These are phyloP conservation scores for Drosophila watanabei DNA, from an alignment of 1,140 invertebrate species.

Conservation along the genomic window DNA sequence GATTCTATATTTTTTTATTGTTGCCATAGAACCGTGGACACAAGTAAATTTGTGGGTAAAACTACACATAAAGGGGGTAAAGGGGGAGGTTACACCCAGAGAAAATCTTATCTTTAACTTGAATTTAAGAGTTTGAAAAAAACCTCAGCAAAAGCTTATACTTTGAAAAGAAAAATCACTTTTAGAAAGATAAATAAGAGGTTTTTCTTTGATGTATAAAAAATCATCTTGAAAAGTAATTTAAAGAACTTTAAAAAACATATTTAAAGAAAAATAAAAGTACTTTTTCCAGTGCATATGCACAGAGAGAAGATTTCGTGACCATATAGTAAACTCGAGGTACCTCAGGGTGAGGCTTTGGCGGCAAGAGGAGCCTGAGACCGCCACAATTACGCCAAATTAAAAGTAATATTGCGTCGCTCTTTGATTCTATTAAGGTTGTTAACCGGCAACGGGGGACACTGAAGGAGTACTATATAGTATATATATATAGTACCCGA, in stretches of 20 bases:
- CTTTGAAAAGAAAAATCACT: too few relatives aligned
- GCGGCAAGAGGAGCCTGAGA: constrained; percentile 13
- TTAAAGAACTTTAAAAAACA: background rate
- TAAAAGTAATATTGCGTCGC: constrained; percentile 71
- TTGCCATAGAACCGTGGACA: constrained; percentile 24
- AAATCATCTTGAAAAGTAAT: background rate
- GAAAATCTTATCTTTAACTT: background rate
- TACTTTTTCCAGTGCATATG: background rate
- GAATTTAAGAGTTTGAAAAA: too few relatives aligned
- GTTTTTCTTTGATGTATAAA: background rate
- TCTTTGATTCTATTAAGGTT: constrained; percentile 81
- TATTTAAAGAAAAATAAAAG: background rate
- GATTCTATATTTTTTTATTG: constrained; percentile 38
- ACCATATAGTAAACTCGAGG: constrained; percentile 5
- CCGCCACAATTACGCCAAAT: constrained; percentile 75
- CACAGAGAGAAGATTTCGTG: background rate
- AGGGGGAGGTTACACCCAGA: constrained; percentile 1
- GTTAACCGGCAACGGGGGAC: constrained; percentile 52
- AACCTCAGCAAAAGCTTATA: too few relatives aligned
- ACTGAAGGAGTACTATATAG: background rate
- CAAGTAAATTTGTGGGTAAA: constrained; percentile 27
- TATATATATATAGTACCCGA: background rate
- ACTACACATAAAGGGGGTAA: constrained; percentile 5
- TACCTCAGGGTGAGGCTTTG: background rate
- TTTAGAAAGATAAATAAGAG: background rate